Evolutionary conservation across 2,113 vertebrate genomes (phyloP).

Genomic region (Kobus ellipsiprymnus): DNA sequence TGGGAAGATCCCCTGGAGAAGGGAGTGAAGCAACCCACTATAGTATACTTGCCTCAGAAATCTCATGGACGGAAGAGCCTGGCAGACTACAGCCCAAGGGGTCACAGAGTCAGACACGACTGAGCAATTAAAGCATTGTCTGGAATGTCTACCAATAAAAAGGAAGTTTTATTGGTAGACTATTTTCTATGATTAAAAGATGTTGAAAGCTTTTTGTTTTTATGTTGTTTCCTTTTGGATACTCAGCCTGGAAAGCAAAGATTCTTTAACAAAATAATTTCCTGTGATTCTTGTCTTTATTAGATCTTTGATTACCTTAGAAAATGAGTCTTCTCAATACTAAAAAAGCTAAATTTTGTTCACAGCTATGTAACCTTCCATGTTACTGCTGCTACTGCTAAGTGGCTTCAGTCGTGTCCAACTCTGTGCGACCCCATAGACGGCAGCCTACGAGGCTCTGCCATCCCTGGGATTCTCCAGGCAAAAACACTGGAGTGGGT

Average conservation of each 20-base stretch:
- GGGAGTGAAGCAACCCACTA: not conserved
- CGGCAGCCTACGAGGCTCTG: too few species aligned
- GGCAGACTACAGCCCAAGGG: not conserved
- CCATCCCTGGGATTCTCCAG: too few species aligned
- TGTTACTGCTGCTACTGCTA: too few species aligned
- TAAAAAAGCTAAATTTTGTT: not conserved
- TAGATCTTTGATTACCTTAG: not conserved
- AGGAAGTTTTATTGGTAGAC: not conserved
- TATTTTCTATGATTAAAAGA: not conserved
- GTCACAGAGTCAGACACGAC: not conserved
- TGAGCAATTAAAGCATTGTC: not conserved
- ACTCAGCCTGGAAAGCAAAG: not conserved
- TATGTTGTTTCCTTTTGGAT: not conserved
- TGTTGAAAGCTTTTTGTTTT: not conserved
- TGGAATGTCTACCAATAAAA: not conserved
- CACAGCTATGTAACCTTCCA: not conserved
- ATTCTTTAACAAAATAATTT: not conserved
- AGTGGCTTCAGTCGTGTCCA: fast-evolving
- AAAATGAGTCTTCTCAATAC: not conserved
- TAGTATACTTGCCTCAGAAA: not conserved
- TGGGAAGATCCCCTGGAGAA: not conserved
- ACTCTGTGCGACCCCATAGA: too few species aligned
- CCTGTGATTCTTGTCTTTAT: not conserved
- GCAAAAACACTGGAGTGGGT: too few species aligned
- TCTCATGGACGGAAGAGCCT: not conserved